These are phyloP conservation scores for Bos javanicus DNA, from an alignment of 2,113 vertebrate genomes.

Conservation along the genomic window DNA sequence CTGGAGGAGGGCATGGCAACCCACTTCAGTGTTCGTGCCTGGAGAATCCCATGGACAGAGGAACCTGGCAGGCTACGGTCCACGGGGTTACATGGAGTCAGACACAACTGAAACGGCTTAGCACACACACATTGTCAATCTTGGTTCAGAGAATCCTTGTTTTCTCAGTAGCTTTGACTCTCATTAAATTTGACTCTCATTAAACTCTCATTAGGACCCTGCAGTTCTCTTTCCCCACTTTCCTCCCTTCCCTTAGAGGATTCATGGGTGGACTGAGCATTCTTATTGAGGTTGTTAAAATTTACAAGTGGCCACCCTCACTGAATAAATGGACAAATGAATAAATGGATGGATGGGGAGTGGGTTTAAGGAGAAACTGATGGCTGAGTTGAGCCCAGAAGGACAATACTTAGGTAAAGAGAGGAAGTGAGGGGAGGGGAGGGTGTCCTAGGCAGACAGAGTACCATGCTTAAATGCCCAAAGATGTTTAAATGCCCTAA, in stretches of 20 bases:
- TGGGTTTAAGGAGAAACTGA: neutral
- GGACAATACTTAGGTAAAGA: neutral
- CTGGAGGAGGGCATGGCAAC: neutral
- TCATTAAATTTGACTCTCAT: neutral
- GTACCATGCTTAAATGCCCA: neutral
- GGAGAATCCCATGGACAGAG: neutral
- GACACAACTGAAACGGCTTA: neutral
- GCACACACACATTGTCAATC: neutral
- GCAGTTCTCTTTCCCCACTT: neutral
- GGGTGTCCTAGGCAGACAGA: neutral
- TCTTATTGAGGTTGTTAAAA: neutral
- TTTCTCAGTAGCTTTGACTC: neutral
- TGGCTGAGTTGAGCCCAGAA: neutral
- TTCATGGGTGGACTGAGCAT: neutral
- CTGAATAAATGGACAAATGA: neutral
- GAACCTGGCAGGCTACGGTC: neutral
- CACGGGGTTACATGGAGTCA: neutral
- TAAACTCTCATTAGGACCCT: neutral
- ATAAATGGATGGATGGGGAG: neutral
- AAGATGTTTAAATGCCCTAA: neutral
- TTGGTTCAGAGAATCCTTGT: neutral
- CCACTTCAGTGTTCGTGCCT: neutral
- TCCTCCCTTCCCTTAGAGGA: neutral
- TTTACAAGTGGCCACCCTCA: neutral
- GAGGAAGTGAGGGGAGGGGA: neutral